Base-by-base conservation (phyloP, 2,113 vertebrate genomes). In the Siniperca chuatsi region DNA sequence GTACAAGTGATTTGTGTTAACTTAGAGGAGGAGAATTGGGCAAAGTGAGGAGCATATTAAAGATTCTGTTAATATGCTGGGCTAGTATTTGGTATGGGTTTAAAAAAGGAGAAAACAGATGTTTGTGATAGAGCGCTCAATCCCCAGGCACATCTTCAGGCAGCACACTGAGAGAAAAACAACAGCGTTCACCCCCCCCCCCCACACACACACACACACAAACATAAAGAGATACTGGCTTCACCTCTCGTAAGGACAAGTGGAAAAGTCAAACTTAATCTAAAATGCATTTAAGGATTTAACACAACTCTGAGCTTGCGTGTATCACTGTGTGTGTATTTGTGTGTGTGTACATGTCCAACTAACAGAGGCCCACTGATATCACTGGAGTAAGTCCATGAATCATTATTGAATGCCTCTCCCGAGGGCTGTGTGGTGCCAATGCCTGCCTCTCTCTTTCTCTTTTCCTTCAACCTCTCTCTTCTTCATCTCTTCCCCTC, bases 81-180 rank as follows among this genome's bases (percentile, higher is more conserved):
- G 76, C n/a, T 68, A n/a, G 60, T 58, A 57, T 83, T 87, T 85
- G 83, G 65, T 88, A 29, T 54, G 74, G 77, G 15, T 69, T 82
- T 25, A 21, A 58, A 79, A 76, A 50, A 46, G 44, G 42, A 84
- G 79, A 79, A 86, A 89, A 87, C 87, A 92, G 86, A 93, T 92
- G 92, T 88, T 89, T 81, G 57, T 75, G 80, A 74, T 90, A 10
- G 54, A 90, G 71, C 58, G 29, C 29, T 68, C 75, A 20, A 50
- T 87, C 84, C 88, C 84, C 67, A 57, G 86, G 79, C 55, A 15
- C 74, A 65, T 68, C 72, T 80, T 74, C 60, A 79, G 80, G 79
- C 77, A 66, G 61, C 79, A 48, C 76, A 44, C 54, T 8, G 68
- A 69, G 61, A 84, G 65, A 73, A 79, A 88, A 79, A 84, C 84